Evolutionary conservation across 2,797 vertebrate species (phyloP).

Genomic region (Pagetopsis macropterus): DNA sequence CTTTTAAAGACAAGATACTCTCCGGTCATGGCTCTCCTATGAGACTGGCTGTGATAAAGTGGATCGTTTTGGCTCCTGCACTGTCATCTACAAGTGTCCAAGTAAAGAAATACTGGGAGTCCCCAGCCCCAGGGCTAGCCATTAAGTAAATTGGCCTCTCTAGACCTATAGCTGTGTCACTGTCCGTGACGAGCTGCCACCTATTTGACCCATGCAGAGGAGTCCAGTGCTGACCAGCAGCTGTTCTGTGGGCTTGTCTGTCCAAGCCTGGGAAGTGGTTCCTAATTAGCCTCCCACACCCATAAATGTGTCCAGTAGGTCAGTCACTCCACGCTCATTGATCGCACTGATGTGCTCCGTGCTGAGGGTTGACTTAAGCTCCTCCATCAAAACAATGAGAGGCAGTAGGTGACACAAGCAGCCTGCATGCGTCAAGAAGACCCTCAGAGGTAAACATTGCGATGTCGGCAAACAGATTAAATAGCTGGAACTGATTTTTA

Average conservation of each 20-base stretch:
- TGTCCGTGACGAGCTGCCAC: slow-evolving; percentile 83
- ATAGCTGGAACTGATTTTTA: neutral
- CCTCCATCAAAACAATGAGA: slow-evolving; percentile 73
- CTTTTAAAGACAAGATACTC: slow-evolving; percentile 66
- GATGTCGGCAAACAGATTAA: slow-evolving; percentile 20
- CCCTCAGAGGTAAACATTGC: slow-evolving; percentile 44
- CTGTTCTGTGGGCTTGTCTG: slow-evolving; percentile 82
- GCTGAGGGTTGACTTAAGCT: slow-evolving; percentile 72
- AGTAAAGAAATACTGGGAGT: slow-evolving; percentile 77
- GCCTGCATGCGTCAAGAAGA: slow-evolving; percentile 61
- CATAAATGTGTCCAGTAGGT: slow-evolving; percentile 86
- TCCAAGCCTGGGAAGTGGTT: slow-evolving; percentile 85
- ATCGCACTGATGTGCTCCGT: slow-evolving; percentile 78
- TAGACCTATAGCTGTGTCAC: slow-evolving; percentile 82
- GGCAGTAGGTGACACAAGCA: slow-evolving; percentile 69
- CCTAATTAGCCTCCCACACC: slow-evolving; percentile 89
- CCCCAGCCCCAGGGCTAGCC: slow-evolving; percentile 75
- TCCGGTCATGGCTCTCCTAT: slow-evolving; percentile 46
- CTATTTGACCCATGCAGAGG: slow-evolving; percentile 83
- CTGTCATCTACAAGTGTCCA: slow-evolving; percentile 79
- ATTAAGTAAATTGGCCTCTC: slow-evolving; percentile 85
- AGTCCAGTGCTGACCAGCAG: slow-evolving; percentile 86
- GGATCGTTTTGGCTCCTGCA: slow-evolving; percentile 70
- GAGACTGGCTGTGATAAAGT: slow-evolving; percentile 69
- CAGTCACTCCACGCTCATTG: slow-evolving; percentile 81